A percentile compares a stretch with the other conserved stretches of the same genome.
Evolutionary conservation across 2,113 vertebrate genomes (phyloP).

Genomic region (Aptenodytes patagonicus): DNA sequence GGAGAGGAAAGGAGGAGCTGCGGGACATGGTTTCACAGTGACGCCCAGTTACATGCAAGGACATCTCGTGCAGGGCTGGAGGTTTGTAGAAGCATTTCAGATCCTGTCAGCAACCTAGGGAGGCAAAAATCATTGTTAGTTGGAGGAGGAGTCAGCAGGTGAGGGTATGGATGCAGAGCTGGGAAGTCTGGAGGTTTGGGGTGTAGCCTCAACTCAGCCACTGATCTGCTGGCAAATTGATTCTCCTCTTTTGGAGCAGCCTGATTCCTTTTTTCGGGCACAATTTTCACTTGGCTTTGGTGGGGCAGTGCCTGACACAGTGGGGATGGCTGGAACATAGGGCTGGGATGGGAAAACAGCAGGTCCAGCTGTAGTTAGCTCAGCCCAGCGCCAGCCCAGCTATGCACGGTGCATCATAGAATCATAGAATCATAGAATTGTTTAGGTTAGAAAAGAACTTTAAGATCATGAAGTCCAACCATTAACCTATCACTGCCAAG

Average conservation of each 20-base stretch:
- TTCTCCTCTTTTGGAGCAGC: not conserved
- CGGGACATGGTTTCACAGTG: not conserved
- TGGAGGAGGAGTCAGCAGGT: not conserved
- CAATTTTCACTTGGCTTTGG: not conserved
- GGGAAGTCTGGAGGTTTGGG: not conserved
- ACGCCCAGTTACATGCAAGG: not conserved
- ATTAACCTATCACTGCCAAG: not conserved
- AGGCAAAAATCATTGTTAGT: not conserved
- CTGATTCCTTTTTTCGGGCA: not conserved
- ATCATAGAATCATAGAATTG: not conserved
- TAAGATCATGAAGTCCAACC: not conserved
- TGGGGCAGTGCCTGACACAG: not conserved
- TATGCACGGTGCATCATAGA: not conserved
- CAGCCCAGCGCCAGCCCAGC: accelerated
- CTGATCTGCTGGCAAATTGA: not conserved
- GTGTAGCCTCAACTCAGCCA: not conserved
- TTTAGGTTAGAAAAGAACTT: not conserved
- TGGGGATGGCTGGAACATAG: not conserved
- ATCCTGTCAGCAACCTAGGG: not conserved
- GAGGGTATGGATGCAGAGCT: not conserved
- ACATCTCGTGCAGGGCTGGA: not conserved
- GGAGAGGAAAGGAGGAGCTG: not conserved
- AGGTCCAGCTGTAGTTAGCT: not conserved
- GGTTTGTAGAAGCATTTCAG: not conserved
- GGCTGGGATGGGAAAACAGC: not conserved